Percentiles rank a stretch among this genome's conserved stretches.
Conservation (phyloP, 2,888 invertebrate species). For the Agapetus fuscipes region DNA sequence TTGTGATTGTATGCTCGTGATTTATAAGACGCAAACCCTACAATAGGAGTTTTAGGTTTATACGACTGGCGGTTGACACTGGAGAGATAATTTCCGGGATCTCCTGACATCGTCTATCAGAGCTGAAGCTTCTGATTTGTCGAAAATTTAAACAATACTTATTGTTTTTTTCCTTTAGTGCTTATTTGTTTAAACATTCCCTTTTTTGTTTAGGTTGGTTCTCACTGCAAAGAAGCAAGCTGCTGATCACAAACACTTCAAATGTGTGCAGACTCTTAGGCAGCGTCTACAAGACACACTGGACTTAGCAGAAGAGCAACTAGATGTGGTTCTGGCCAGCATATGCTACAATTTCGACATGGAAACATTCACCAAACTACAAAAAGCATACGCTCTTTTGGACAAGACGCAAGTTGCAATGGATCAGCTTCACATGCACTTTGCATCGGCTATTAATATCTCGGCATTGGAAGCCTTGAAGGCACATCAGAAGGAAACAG, state of each 20-base stretch:
- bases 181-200: too few species aligned
- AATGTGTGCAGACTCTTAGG: constrained; percentile 82
- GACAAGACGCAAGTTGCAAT: constrained; percentile 89
- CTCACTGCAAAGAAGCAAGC: constrained; percentile 83
- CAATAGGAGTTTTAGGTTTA: too few species aligned
- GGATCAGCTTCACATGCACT: constrained; percentile 93
- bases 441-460: constrained; percentile 84
- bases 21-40: too few species aligned
- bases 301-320: constrained; percentile 81
- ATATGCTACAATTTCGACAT: constrained; percentile 68
- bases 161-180: too few species aligned
- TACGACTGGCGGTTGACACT: too few species aligned
- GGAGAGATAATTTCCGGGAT: too few species aligned
- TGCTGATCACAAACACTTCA: constrained; percentile 73
- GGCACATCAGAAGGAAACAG: constrained; percentile 34
- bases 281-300: constrained; percentile 84
- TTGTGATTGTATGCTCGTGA: too few species aligned
- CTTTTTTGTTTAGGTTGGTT: too few species aligned
- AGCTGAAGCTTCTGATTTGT: too few species aligned
- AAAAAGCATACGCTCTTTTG: constrained; percentile 77
- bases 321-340: constrained; percentile 78
- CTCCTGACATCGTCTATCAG: too few species aligned
- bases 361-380: constrained; percentile 69
- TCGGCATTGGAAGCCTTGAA: constrained; percentile 55
- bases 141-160: too few species aligned